phyloP scores from a whole-genome alignment of 2,888 invertebrate species.

The Clunio marinus region DNA sequence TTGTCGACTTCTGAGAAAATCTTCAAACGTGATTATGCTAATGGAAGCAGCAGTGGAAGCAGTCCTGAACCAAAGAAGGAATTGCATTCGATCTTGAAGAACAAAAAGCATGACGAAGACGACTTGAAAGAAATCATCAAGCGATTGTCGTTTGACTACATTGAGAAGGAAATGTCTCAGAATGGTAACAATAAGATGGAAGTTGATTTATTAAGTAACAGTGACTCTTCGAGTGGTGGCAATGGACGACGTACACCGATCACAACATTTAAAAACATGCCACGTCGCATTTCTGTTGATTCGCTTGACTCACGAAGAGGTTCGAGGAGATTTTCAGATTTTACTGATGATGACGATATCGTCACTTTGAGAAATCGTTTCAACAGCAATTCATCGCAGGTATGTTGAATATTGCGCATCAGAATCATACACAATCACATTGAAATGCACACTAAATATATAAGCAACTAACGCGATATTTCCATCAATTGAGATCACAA shows the following conservation, averaged over 20 bases:
- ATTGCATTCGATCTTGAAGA: slow-evolving; percentile 33
- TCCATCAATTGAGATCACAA: neutral
- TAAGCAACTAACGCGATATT: neutral
- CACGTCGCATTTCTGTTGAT: slow-evolving; percentile 41
- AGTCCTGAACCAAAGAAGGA: slow-evolving; percentile 32
- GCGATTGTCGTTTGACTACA: slow-evolving; percentile 38
- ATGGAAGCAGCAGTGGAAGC: neutral
- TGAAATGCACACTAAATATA: neutral
- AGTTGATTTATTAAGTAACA: slow-evolving; percentile 35
- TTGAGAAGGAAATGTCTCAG: slow-evolving; percentile 31
- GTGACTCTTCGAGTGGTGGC: slow-evolving; percentile 36
- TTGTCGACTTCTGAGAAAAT: slow-evolving; percentile 22
- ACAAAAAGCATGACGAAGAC: slow-evolving; percentile 33
- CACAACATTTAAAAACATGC: slow-evolving; percentile 17
- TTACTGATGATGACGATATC: slow-evolving; percentile 14
- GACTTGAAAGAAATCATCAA: slow-evolving; percentile 38
- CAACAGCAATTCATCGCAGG: slow-evolving; percentile 13
- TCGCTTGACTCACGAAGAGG: slow-evolving; percentile 39
- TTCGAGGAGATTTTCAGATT: slow-evolving; percentile 38
- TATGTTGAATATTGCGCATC: slow-evolving; percentile 28
- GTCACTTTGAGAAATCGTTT: slow-evolving; percentile 6
- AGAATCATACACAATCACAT: neutral
- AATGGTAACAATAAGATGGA: slow-evolving; percentile 33
- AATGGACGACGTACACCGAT: slow-evolving; percentile 31
- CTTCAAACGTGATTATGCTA: slow-evolving; percentile 23